phyloP scores from a whole-genome alignment of 2,113 vertebrate genomes.

The Numida meleagris region DNA sequence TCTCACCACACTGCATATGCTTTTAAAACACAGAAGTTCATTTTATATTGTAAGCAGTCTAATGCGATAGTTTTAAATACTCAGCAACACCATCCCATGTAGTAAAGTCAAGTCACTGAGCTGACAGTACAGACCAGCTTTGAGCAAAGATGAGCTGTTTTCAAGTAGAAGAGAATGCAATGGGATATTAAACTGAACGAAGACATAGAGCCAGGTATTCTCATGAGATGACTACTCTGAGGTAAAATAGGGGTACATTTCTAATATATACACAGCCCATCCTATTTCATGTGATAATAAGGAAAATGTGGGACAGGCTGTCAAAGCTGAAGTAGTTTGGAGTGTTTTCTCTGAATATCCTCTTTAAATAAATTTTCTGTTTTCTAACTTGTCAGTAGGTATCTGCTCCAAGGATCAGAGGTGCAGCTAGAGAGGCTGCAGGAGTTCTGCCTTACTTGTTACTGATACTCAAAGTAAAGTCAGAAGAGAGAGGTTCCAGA shows the following conservation, averaged over 20 bases:
- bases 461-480: not conserved
- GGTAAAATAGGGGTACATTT: not conserved
- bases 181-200: not conserved
- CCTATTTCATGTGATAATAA: not conserved
- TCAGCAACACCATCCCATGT: not conserved
- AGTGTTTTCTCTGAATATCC: not conserved
- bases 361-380: not conserved
- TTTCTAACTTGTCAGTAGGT: not conserved
- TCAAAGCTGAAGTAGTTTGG: not conserved
- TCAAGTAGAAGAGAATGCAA: not conserved
- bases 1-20: not conserved
- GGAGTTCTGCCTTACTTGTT: fast-evolving
- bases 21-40: not conserved
- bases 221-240: not conserved
- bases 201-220: not conserved
- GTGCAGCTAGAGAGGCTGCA: not conserved
- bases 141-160: not conserved
- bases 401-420: not conserved
- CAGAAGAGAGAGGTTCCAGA: not conserved
- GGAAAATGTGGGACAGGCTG: not conserved
- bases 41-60: constrained; percentile 36
- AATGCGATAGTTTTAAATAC: constrained; percentile 34
- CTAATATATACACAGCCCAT: not conserved
- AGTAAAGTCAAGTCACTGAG: constrained; percentile 3
- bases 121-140: not conserved